Percentiles rank a stretch among this genome's conserved stretches.
Conservation (phyloP, 1,140 invertebrate species). For the Brachionus rubens region DNA sequence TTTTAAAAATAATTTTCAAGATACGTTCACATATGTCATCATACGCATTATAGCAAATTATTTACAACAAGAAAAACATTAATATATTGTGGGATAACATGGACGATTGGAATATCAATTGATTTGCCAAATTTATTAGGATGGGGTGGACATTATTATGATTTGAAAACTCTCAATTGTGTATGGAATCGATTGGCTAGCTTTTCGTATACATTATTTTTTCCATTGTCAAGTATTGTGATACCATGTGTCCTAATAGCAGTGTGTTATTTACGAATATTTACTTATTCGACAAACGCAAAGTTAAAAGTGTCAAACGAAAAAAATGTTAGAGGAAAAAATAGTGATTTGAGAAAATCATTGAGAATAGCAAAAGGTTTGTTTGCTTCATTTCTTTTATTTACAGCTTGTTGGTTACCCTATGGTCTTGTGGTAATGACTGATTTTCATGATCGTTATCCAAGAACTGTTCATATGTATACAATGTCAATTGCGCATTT, state of each 20-base stretch:
- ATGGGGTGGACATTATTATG: constrained; percentile 53
- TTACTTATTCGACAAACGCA: not conserved
- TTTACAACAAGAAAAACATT: constrained; percentile 50
- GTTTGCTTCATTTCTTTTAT: constrained; percentile 40
- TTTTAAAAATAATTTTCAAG: too few relatives aligned
- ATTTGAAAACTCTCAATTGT: constrained; percentile 52
- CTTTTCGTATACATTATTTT: constrained; percentile 51
- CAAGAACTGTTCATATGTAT: constrained; percentile 47
- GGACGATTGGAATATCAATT: constrained; percentile 49
- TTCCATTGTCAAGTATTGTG: constrained; percentile 42
- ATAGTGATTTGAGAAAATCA: constrained; percentile 33
- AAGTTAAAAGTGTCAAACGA: not conserved
- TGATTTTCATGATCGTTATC: constrained; percentile 21
- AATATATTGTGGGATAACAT: constrained; percentile 48
- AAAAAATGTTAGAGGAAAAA: not conserved
- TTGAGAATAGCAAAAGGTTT: constrained; percentile 25
- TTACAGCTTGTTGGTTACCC: constrained; percentile 31
- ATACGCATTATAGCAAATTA: constrained; percentile 49
- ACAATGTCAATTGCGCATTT: constrained; percentile 50
- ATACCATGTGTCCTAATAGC: constrained; percentile 30
- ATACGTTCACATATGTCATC: constrained; percentile 53
- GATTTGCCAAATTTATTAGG: constrained; percentile 47
- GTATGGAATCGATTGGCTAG: constrained; percentile 53
- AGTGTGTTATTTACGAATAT: constrained; percentile 9
- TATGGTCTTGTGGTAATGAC: constrained; percentile 45